phyloP scores from a whole-genome alignment of 2,797 vertebrate species.

The Rhinoraja longicauda region DNA sequence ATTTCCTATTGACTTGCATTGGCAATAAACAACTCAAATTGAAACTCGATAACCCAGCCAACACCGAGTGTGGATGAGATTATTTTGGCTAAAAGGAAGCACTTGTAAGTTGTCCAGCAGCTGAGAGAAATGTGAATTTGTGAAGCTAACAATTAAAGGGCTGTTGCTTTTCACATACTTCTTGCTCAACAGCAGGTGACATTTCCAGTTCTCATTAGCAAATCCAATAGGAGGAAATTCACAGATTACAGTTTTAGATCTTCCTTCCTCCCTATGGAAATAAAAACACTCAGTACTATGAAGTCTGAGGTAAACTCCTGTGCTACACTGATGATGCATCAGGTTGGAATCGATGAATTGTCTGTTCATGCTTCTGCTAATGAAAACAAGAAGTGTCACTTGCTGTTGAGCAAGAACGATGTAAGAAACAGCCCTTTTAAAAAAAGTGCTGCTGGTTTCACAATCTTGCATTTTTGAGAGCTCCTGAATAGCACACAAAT shows the following conservation, averaged over 20 bases:
- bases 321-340: background rate
- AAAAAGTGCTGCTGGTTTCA: background rate
- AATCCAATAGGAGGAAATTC: background rate
- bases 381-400: background rate
- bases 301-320: background rate
- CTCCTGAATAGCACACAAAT: background rate
- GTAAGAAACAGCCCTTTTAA: background rate
- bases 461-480: background rate
- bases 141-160: background rate
- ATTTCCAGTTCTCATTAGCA: background rate
- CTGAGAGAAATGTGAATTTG: background rate
- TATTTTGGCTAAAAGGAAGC: background rate
- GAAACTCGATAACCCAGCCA: background rate
- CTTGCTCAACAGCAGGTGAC: slow-evolving; percentile 4
- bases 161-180: background rate
- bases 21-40: background rate
- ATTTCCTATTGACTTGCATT: background rate
- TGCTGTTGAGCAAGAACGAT: background rate
- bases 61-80: background rate
- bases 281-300: background rate
- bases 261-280: background rate
- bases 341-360: background rate
- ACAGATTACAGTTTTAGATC: background rate
- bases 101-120: background rate
- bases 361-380: too few relatives aligned